Base-by-base conservation (phyloP, 2,888 invertebrate genomes). In the Taphrorychus bicolor region DNA sequence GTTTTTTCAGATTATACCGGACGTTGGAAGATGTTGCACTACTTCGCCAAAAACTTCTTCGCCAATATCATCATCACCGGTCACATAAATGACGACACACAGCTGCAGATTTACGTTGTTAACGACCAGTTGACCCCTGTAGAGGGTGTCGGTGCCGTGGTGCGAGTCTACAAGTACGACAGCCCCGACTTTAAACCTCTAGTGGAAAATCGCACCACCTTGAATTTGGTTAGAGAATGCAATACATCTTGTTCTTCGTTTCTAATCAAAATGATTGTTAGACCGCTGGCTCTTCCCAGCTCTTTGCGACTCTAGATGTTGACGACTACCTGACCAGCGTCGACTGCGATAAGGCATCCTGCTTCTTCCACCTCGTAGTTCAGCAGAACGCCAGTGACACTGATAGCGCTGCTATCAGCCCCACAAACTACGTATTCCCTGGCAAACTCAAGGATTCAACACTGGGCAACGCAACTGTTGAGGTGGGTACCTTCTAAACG, bases 1-100 rank as follows among this genome's bases (percentile, higher is more conserved):
- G n/a, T n/a, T n/a, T n/a, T 24, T 16, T 24, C 17, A 81, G 82
- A 82, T 74, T 81, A 76, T 61, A 74, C 76, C n/a, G 78, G 79
- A 5, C 78, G 78, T 70, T 82, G 80, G 79, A 82, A 81, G 73
- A 82, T 81, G 79, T 73, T 95, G 1, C 98, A 98, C 76, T 95
- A 98, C 81, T 96, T 89, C 81, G 94, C 94, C 0, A 87, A 86
- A 73, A 86, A 92, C 1, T 97, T 98, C 79, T 94, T 97, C 79
- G 88, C 92, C 0, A 93, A 93, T 0, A 83, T 91, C 18, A 84
- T 92, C 17, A 86, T 93, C 14, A 89, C 86, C 3, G 78, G 77
- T 1, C 84, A 89, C 41, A 78, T 87, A 11, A 83, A 85, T 7
- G 59, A 77, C 0, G 77, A 83, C 0, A 82, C 85, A 16, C 82